These are phyloP conservation scores for Spizaetus ornatus DNA, from an alignment of 2,113 vertebrate genomes.

Conservation along the genomic window DNA sequence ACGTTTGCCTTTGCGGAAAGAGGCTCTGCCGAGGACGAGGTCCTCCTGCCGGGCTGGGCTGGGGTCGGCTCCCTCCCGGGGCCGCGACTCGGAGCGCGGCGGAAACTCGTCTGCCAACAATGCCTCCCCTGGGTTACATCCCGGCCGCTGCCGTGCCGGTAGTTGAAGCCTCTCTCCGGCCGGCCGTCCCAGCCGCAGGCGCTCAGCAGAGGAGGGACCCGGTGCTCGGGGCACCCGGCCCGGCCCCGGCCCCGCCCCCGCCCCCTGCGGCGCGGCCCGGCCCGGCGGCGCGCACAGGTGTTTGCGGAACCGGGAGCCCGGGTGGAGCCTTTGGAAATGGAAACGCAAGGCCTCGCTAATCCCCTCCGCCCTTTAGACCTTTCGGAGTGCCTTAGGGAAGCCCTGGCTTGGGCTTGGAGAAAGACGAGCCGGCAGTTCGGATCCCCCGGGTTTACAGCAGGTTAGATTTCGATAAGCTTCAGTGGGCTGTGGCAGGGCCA, in stretches of 20 bases:
- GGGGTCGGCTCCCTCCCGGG: not conserved
- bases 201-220: not conserved
- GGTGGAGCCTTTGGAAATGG: not conserved
- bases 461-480: rapidly evolving
- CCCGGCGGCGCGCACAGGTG: constrained; percentile 5
- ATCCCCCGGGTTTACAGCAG: rapidly evolving
- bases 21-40: no score
- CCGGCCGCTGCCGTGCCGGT: not conserved
- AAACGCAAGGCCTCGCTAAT: rapidly evolving
- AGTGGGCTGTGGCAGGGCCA: not conserved
- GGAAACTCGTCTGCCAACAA: rapidly evolving
- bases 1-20: no score
- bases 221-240: not conserved
- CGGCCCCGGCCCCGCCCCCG: not conserved
- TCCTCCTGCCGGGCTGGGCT: not conserved
- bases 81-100: not conserved
- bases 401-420: not conserved
- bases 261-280: not conserved
- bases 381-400: no score
- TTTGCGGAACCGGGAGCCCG: not conserved
- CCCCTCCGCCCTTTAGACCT: not conserved
- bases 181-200: not conserved
- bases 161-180: not conserved
- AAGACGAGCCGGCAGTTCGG: not conserved
- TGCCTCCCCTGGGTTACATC: not conserved